A percentile compares a stretch with the other conserved stretches of the same genome.
Evolutionary conservation across 2,113 vertebrate genomes (phyloP).

Genomic region (Tonatia bakeri): DNA sequence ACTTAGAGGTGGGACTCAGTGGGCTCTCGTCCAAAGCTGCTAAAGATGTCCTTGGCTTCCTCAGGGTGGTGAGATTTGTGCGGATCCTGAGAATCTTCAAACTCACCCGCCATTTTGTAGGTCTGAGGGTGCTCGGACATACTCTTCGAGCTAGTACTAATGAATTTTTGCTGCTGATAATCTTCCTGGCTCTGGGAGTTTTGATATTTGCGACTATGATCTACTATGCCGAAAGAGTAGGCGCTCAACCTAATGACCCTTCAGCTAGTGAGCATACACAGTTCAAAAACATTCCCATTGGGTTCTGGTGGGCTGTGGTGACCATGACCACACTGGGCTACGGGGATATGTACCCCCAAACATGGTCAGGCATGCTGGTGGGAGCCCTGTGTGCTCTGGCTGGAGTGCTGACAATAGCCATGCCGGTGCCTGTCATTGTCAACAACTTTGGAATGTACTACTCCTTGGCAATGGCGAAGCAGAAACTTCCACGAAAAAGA

Average conservation of each 20-base stretch:
- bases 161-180: conserved; percentile 97
- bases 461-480: conserved; percentile 98
- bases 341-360: conserved; percentile 97
- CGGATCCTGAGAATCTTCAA: conserved; percentile 98
- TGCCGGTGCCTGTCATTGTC: conserved; percentile 99
- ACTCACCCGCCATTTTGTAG: conserved; percentile 97
- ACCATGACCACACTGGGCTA: conserved; percentile 99
- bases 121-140: conserved; percentile 95
- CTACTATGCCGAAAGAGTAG: conserved; percentile 97
- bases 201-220: conserved; percentile 99
- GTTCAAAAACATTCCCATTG: conserved; percentile 99
- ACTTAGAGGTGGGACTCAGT: conserved; percentile 95
- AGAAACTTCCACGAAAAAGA: conserved; percentile 96
- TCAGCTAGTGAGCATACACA: conserved; percentile 93
- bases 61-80: conserved; percentile 97
- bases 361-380: conserved; percentile 98
- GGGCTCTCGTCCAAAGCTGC: conserved; percentile 98
- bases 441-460: conserved; percentile 99
- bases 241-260: conserved; percentile 93
- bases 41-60: conserved; percentile 97
- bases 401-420: conserved; percentile 96
- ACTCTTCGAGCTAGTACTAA: conserved; percentile 96
- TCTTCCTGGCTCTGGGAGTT: conserved; percentile 96
- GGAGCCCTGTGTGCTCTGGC: conserved; percentile 95
- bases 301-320: conserved; percentile 99